A percentile compares a stretch with the other conserved stretches of the same genome.
Conservation (phyloP, 2,113 vertebrate species). For the Lonchura striata region DNA sequence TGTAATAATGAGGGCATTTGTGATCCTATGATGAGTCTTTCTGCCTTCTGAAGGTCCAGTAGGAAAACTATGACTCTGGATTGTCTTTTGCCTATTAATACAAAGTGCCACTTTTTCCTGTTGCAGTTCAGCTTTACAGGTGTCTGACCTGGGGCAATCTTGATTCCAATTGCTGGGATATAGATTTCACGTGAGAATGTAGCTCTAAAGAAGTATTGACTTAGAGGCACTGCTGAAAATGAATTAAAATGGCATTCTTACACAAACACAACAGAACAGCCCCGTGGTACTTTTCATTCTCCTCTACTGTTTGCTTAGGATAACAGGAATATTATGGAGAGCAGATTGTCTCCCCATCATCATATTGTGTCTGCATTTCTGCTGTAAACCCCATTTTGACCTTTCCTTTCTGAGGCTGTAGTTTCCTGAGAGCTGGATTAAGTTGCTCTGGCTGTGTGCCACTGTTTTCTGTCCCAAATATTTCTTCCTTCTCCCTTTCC, state of each 20-base stretch:
- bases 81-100: neutral
- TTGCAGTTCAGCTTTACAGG: conserved; percentile 27
- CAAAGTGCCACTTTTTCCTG: conserved; percentile 1
- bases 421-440: conserved; percentile 28
- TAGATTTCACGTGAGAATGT: conserved; percentile 35
- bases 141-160: conserved; percentile 46
- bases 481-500: neutral
- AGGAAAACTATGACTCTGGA: neutral
- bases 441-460: conserved; percentile 11
- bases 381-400: conserved; percentile 43
- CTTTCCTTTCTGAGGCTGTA: neutral
- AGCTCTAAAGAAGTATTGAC: neutral
- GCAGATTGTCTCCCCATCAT: conserved; percentile 20
- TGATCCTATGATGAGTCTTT: neutral
- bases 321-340: conserved; percentile 48
- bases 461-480: neutral
- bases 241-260: conserved; percentile 56
- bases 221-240: conserved; percentile 17
- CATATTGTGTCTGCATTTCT: conserved; percentile 46
- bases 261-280: conserved; percentile 37
- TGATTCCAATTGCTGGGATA: neutral
- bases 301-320: conserved; percentile 46
- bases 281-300: neutral
- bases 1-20: neutral
- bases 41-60: neutral